phyloP scores from a whole-genome alignment of 2,797 vertebrate genomes.

The Sarcoramphus papa region DNA sequence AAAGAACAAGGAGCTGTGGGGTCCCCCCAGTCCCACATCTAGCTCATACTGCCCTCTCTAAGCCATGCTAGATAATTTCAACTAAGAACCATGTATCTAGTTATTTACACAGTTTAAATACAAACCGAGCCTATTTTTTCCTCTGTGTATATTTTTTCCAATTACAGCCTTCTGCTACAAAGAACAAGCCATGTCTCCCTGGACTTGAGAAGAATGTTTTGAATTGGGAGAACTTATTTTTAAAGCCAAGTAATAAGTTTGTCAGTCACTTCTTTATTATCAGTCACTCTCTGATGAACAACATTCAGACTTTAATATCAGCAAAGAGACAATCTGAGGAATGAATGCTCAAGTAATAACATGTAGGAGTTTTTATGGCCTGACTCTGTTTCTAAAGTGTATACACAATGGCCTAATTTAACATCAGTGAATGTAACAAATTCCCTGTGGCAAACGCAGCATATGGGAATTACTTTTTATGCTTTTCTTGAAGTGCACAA shows the following conservation, averaged over 20 bases:
- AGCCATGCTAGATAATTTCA: background rate
- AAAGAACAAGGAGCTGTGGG: background rate
- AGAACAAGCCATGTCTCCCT: background rate
- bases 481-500: constrained; percentile 24
- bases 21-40: no score
- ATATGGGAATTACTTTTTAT: constrained; percentile 59
- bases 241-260: constrained; percentile 67
- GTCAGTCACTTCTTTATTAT: constrained; percentile 71
- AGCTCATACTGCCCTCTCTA: background rate
- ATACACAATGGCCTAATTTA: constrained; percentile 61
- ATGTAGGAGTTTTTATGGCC: constrained; percentile 51
- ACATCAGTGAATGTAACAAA: constrained; percentile 42
- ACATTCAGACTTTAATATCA: constrained; percentile 67
- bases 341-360: constrained; percentile 60
- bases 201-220: constrained; percentile 23
- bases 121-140: background rate
- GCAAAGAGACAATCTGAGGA: constrained; percentile 59
- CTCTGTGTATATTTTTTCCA: constrained; percentile 5
- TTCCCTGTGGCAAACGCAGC: constrained; percentile 55
- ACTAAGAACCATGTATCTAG: background rate
- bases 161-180: constrained; percentile 12
- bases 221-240: constrained; percentile 50
- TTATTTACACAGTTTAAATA: background rate
- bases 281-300: constrained; percentile 68
- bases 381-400: constrained; percentile 52